Conservation (phyloP, 2,113 vertebrate genomes). For the Anguilla rostrata region DNA sequence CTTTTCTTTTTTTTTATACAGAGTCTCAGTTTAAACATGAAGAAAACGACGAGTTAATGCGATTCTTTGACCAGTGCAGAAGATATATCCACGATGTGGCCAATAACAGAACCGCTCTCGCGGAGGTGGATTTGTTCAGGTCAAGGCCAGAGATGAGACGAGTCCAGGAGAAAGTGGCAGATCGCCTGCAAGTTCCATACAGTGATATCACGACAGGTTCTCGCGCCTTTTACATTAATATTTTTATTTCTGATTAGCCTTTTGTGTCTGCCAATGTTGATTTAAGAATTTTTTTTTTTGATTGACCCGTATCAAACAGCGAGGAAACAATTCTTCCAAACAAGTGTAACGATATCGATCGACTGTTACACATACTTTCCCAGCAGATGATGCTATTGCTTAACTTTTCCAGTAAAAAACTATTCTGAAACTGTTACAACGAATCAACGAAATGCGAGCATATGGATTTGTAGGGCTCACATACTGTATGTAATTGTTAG, state of each 20-base stretch:
- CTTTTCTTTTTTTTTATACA: slow-evolving; percentile 46
- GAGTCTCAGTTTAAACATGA: slow-evolving; percentile 68
- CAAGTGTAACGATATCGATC: background rate
- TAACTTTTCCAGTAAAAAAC: background rate
- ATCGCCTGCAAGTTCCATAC: slow-evolving; percentile 70
- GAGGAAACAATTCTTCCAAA: no score
- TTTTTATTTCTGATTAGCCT: background rate
- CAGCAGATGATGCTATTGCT: background rate
- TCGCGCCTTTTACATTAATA: background rate
- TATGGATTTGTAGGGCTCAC: no score
- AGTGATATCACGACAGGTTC: slow-evolving; percentile 78
- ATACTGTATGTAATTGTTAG: no score
- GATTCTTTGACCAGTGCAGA: slow-evolving; percentile 88
- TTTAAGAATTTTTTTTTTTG: background rate
- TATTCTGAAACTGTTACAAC: no score
- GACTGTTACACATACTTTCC: background rate
- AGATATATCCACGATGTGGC: slow-evolving; percentile 83
- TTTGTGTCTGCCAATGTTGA: background rate
- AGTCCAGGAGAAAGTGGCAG: slow-evolving; percentile 74
- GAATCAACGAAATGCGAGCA: no score
- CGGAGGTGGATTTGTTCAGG: slow-evolving; percentile 84
- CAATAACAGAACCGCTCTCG: slow-evolving; percentile 78
- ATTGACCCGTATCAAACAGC: background rate
- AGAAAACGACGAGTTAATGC: slow-evolving; percentile 84
- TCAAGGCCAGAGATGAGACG: slow-evolving; percentile 80